A percentile compares a stretch with the other conserved stretches of the same genome.
Evolutionary conservation across 2,888 invertebrate species (phyloP).

Genomic region (Harpalus rufipes): DNA sequence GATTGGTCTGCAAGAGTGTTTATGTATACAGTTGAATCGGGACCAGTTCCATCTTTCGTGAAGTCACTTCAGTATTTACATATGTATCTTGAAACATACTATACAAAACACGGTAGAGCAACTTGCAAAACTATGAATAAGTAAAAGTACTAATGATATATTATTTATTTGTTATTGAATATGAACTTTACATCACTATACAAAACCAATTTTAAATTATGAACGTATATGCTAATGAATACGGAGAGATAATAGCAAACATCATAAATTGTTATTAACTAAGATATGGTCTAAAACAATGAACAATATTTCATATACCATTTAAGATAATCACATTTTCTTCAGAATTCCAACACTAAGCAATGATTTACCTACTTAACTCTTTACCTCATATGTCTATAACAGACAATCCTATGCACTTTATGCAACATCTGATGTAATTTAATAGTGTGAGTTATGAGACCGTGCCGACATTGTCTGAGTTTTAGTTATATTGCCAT

Average conservation of each 20-base stretch:
- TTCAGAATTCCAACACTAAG: not conserved
- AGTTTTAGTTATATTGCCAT: not conserved
- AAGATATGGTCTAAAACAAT: not conserved
- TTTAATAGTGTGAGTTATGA: not conserved
- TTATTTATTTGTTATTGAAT: no score
- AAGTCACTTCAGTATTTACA: no score
- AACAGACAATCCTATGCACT: not conserved
- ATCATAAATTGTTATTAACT: not conserved
- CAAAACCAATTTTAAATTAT: not conserved
- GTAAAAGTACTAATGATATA: no score
- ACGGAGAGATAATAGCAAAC: not conserved
- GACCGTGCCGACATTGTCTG: not conserved
- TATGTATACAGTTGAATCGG: no score
- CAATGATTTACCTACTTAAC: slow-evolving; percentile 2
- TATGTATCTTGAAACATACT: no score
- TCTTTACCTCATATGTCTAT: not conserved
- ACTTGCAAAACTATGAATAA: no score
- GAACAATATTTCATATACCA: not conserved
- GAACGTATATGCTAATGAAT: no score
- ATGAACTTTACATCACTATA: no score
- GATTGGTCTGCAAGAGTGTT: no score
- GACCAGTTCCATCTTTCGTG: no score
- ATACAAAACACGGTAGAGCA: no score
- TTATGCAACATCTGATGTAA: not conserved
- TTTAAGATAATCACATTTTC: not conserved